These are phyloP conservation scores for Euphonia xanthogaster DNA, from an alignment of 2,797 vertebrate genomes.

Conservation along the genomic window DNA sequence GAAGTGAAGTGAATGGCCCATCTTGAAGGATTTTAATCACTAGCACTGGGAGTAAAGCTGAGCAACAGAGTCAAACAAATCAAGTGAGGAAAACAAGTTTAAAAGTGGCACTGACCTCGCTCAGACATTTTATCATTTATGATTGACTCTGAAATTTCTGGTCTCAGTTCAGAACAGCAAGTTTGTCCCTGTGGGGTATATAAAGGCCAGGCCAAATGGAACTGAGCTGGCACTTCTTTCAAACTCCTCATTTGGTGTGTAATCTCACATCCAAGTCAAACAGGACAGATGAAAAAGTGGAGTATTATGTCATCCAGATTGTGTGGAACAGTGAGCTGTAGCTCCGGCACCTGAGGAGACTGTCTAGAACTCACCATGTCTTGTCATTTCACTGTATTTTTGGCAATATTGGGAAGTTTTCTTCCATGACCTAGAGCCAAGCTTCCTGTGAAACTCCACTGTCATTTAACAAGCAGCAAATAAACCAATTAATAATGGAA, in stretches of 20 bases:
- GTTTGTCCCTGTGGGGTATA: not conserved
- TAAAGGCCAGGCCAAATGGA: not conserved
- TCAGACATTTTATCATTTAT: not conserved
- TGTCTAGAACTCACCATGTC: not conserved
- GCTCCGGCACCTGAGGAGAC: not conserved
- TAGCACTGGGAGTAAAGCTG: not conserved
- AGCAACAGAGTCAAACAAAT: not conserved
- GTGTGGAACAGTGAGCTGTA: not conserved
- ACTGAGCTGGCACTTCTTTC: not conserved
- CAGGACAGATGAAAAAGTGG: not conserved
- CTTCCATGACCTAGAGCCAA: not conserved
- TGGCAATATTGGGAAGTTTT: not conserved
- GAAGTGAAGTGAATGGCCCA: not conserved
- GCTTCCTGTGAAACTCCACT: not conserved
- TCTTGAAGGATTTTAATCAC: not conserved
- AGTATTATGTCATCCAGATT: not conserved
- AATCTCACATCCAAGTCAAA: slow-evolving; percentile 15
- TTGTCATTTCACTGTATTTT: not conserved
- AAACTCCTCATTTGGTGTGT: not conserved
- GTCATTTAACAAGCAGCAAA: not conserved
- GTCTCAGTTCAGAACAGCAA: not conserved
- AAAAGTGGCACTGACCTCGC: not conserved
- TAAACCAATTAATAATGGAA: not conserved
- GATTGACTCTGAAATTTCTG: not conserved
- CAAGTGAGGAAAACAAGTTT: not conserved